Percentiles rank a stretch among this genome's conserved stretches.
Conservation (phyloP, 2,113 vertebrate genomes). For the Atherinomorus stipes region DNA sequence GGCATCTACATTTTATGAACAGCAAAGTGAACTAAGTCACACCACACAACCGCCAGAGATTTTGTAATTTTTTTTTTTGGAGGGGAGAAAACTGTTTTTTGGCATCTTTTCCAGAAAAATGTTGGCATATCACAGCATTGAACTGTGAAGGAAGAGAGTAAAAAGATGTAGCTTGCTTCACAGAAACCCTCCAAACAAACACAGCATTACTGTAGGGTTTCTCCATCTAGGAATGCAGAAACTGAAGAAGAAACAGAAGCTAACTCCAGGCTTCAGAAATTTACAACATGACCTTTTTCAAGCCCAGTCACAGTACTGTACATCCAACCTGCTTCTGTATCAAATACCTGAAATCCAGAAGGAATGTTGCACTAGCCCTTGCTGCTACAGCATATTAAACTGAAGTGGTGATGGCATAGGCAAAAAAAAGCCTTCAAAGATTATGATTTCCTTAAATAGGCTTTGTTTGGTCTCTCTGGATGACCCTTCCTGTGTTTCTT, state of each 20-base stretch:
- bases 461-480: constrained; percentile 10
- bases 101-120: no score
- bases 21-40: no score
- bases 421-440: constrained; percentile 37
- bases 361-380: not conserved
- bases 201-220: not conserved
- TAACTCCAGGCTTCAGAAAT: not conserved
- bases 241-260: not conserved
- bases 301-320: constrained; percentile 2
- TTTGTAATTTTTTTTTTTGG: no score
- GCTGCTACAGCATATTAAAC: constrained; percentile 16
- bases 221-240: not conserved
- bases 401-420: not conserved
- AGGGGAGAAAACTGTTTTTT: no score
- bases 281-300: constrained; percentile 23
- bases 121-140: no score
- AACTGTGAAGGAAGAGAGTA: no score
- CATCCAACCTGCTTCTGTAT: constrained; percentile 14
- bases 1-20: no score
- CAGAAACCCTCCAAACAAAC: no score
- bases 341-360: not conserved
- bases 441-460: constrained; percentile 46
- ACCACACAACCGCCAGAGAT: no score
- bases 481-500: constrained; percentile 41
- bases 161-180: no score